Percentiles rank a stretch among this genome's conserved stretches.
phyloP scores from a whole-genome alignment of 2,888 invertebrate species.

The Acleris holmiana region DNA sequence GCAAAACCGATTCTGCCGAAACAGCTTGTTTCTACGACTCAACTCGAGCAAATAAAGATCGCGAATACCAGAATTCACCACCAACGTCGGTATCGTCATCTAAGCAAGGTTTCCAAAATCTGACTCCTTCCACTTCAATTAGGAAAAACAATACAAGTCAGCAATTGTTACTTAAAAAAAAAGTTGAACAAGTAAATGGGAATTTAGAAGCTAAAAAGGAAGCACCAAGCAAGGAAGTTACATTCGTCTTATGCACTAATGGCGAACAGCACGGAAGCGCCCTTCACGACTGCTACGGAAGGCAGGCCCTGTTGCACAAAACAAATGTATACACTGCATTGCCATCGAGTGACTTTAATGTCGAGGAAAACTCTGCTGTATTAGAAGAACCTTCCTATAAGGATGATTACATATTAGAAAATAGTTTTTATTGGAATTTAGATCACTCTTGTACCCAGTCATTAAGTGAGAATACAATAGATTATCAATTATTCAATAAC shows the following conservation, averaged over 20 bases:
- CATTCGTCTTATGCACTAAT: neutral
- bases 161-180: constrained; percentile 2
- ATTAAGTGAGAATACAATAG: neutral
- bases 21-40: constrained; percentile 1
- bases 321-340: too few species aligned
- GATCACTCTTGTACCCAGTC: neutral
- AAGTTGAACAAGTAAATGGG: neutral
- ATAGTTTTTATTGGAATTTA: neutral
- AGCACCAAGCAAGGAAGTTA: neutral
- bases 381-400: neutral
- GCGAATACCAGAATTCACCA: neutral
- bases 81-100: neutral
- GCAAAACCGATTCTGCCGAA: neutral
- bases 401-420: neutral
- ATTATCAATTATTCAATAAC: neutral
- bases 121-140: neutral
- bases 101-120: constrained; percentile 4
- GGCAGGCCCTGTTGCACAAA: too few species aligned
- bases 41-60: neutral
- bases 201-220: neutral
- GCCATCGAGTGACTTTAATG: neutral
- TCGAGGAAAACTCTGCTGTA: neutral
- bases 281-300: too few species aligned
- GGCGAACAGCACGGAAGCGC: neutral
- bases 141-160: neutral